Evolutionary conservation across 2,113 vertebrate species (phyloP).

Genomic region (Gobio gobio): DNA sequence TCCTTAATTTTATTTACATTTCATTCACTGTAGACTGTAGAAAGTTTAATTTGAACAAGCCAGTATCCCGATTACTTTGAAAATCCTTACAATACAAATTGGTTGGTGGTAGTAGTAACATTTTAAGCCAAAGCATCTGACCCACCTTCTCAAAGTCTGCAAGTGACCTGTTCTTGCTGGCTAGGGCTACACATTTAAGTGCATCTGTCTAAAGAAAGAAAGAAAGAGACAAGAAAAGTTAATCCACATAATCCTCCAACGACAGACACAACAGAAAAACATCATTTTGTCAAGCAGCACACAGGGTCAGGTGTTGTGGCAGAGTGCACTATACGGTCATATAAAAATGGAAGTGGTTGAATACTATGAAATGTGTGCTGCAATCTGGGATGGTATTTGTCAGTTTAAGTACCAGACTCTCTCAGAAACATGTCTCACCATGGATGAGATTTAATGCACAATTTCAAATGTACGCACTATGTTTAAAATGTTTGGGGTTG

Average conservation of each 20-base stretch:
- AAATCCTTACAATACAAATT: too few species aligned
- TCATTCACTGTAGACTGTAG: too few species aligned
- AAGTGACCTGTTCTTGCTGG: slow-evolving; percentile 97
- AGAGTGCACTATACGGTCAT: not conserved
- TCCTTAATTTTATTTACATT: too few species aligned
- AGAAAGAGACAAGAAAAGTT: slow-evolving; percentile 35
- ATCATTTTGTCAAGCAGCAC: not conserved
- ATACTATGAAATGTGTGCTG: not conserved
- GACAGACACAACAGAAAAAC: not conserved
- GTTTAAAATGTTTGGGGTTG: not conserved
- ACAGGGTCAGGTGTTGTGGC: not conserved
- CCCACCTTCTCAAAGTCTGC: slow-evolving; percentile 97
- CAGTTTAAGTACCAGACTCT: not conserved
- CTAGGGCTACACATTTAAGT: slow-evolving; percentile 93
- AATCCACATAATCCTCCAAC: not conserved
- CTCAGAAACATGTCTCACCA: not conserved
- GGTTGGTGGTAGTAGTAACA: too few species aligned
- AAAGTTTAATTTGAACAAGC: too few species aligned
- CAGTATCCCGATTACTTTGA: too few species aligned
- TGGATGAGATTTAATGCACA: not conserved
- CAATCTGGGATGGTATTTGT: not conserved
- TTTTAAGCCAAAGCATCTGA: not conserved
- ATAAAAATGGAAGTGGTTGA: not conserved
- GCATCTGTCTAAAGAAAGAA: slow-evolving; percentile 88
- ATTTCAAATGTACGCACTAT: not conserved